These are phyloP conservation scores for Cephus runcator DNA, from an alignment of 2,888 invertebrate genomes.

Conservation along the genomic window DNA sequence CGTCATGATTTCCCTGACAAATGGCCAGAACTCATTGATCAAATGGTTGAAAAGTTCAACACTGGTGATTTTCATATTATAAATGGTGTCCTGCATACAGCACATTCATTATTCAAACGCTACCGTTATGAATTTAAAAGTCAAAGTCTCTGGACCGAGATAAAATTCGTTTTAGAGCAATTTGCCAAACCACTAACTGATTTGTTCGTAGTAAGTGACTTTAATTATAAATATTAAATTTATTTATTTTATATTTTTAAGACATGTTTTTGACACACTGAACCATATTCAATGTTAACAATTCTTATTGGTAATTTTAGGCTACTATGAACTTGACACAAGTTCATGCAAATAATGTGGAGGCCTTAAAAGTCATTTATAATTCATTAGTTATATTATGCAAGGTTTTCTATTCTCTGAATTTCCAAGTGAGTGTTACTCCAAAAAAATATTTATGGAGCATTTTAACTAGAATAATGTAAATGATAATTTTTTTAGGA, in stretches of 20 bases:
- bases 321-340: slow-evolving; percentile 86
- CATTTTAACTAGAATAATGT: not conserved
- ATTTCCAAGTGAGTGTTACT: slow-evolving; percentile 78
- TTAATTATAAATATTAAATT: slow-evolving; percentile 22
- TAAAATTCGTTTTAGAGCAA: slow-evolving; percentile 93
- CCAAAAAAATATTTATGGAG: not conserved
- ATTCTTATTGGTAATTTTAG: slow-evolving; percentile 65
- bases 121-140: slow-evolving; percentile 97
- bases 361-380: slow-evolving; percentile 87
- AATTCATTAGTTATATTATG: slow-evolving; percentile 88
- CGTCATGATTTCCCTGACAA: slow-evolving; percentile 95
- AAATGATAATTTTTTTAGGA: slow-evolving; percentile 69
- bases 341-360: slow-evolving; percentile 81
- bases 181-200: slow-evolving; percentile 95
- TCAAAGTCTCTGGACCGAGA: slow-evolving; percentile 94
- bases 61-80: slow-evolving; percentile 93
- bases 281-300: not conserved
- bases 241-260: slow-evolving; percentile 19
- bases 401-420: slow-evolving; percentile 97
- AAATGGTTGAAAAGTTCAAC: slow-evolving; percentile 93
- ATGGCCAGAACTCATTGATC: slow-evolving; percentile 93
- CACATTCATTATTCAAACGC: slow-evolving; percentile 95
- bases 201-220: slow-evolving; percentile 79
- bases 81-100: slow-evolving; percentile 93
- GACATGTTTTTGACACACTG: not conserved